phyloP scores from a whole-genome alignment of 2,113 vertebrate genomes.

The Ellobius talpinus region DNA sequence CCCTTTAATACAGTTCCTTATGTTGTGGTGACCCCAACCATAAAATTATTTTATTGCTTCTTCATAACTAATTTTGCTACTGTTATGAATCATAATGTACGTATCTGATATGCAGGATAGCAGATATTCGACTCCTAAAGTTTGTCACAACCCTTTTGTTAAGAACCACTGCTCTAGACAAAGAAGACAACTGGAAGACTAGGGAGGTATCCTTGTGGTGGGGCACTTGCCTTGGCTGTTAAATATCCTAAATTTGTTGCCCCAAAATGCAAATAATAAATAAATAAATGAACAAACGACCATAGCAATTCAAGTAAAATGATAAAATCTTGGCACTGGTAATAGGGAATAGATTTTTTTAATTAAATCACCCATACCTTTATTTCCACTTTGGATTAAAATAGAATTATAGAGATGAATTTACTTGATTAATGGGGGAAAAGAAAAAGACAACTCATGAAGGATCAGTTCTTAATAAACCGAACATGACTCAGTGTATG shows the following conservation, averaged over 20 bases:
- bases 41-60: not conserved
- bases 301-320: slow-evolving; percentile 34
- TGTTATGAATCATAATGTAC: not conserved
- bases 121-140: not conserved
- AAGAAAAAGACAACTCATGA: not conserved
- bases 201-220: not conserved
- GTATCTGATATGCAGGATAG: not conserved
- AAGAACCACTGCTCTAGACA: not conserved
- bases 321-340: not conserved
- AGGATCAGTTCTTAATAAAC: slow-evolving; percentile 36
- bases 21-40: not conserved
- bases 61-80: not conserved
- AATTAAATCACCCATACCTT: slow-evolving; percentile 45
- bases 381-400: not conserved
- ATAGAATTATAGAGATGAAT: not conserved
- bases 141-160: not conserved
- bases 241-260: not conserved
- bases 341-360: not conserved
- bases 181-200: not conserved
- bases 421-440: not conserved
- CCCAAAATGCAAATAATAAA: too few relatives aligned
- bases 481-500: not conserved
- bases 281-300: not conserved
- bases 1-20: not conserved
- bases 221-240: not conserved